Evolutionary conservation across 2,113 vertebrate genomes (phyloP).

Genomic region (Odobenus rosmarus): DNA sequence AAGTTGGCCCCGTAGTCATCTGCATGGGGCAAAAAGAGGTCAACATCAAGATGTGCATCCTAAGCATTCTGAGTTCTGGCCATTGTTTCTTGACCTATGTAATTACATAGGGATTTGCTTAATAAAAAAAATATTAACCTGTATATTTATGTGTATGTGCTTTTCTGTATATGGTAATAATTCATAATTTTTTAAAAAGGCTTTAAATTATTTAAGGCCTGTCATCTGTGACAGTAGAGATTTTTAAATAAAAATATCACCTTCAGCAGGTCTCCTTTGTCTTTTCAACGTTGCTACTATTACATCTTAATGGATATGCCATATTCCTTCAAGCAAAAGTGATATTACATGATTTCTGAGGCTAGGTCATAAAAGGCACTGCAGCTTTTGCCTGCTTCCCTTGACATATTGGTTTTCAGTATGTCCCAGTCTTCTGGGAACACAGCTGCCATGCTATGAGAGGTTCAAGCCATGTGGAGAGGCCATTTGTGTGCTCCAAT

Average conservation of each 20-base stretch:
- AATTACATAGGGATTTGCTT: neutral
- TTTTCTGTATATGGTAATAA: neutral
- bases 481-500: too few species aligned
- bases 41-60: fast-evolving
- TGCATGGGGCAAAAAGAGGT: neutral
- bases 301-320: neutral
- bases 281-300: neutral
- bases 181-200: neutral
- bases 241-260: constrained; percentile 18
- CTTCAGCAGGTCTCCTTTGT: neutral
- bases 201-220: neutral
- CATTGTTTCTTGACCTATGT: neutral
- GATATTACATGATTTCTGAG: neutral
- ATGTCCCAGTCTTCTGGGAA: neutral
- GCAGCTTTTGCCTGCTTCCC: neutral
- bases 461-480: fast-evolving
- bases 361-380: neutral
- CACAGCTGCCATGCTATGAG: neutral
- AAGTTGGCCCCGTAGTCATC: neutral
- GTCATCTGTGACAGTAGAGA: neutral
- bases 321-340: neutral
- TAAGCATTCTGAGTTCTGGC: neutral
- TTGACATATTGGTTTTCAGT: neutral
- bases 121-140: neutral
- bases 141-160: neutral